These are phyloP conservation scores for Platygyra sinensis DNA, from an alignment of 64 coral and sea anemone species.

Conservation along the genomic window DNA sequence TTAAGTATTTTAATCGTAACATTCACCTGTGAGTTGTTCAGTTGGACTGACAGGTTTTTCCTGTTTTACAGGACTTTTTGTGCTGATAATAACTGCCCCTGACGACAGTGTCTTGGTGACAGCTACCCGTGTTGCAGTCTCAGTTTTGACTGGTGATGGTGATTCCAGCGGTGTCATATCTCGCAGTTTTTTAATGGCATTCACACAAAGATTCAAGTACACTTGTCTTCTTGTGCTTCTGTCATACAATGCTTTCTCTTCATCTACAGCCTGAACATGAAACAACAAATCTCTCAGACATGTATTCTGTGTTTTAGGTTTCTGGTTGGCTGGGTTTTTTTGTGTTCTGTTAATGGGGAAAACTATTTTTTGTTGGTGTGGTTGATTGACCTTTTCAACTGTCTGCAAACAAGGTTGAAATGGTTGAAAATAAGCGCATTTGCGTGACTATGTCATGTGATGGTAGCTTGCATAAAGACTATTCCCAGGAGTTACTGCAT, in stretches of 20 bases:
- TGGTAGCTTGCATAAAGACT: too few species aligned
- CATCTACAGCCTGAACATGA: conserved; percentile 73
- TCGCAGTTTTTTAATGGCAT: conserved; percentile 91
- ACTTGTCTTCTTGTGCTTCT: conserved; percentile 80
- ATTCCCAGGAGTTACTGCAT: too few species aligned
- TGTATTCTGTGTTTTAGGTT: too few species aligned
- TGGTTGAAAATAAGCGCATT: too few species aligned
- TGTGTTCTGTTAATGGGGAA: too few species aligned
- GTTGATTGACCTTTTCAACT: too few species aligned
- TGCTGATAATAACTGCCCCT: conserved; percentile 38
- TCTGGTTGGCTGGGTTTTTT: too few species aligned
- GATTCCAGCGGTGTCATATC: not conserved
- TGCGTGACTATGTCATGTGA: too few species aligned
- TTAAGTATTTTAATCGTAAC: too few species aligned
- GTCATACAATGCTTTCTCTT: conserved; percentile 79
- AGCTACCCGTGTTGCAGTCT: not conserved
- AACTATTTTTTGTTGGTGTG: too few species aligned
- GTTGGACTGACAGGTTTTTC: not conserved
- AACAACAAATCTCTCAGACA: too few species aligned
- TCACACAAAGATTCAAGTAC: conserved; percentile 94
- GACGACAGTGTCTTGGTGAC: conserved; percentile 30
- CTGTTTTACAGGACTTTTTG: conserved; percentile 29
- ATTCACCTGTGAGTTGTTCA: conserved; percentile 9
- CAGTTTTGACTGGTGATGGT: not conserved
- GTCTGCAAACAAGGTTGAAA: too few species aligned